Conservation (phyloP, 2,113 vertebrate species). For the Riparia riparia region DNA sequence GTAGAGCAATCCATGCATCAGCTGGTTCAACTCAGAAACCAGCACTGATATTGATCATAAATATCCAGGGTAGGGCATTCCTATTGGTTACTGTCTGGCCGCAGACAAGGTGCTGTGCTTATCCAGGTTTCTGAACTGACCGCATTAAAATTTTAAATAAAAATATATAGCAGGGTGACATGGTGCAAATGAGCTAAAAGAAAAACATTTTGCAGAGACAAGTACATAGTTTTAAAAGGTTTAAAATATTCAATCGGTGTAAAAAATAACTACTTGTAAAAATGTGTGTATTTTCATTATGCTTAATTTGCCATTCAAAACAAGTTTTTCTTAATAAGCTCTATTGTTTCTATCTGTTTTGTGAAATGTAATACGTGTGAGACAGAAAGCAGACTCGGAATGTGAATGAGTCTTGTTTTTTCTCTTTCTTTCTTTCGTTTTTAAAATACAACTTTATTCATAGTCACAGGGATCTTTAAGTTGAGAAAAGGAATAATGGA, state of each 20-base stretch:
- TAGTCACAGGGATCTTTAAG: neutral
- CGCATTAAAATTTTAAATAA: neutral
- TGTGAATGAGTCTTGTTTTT: constrained; percentile 79
- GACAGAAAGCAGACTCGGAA: constrained; percentile 81
- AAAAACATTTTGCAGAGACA: constrained; percentile 67
- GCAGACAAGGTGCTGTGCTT: neutral
- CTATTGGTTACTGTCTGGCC: neutral
- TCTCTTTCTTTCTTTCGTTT: constrained; percentile 5
- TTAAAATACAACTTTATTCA: constrained; percentile 33
- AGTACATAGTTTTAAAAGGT: constrained; percentile 65
- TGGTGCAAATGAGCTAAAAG: constrained; percentile 49
- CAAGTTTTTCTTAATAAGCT: constrained; percentile 84
- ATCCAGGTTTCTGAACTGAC: neutral
- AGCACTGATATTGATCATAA: neutral
- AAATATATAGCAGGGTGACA: neutral
- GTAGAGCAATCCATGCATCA: neutral
- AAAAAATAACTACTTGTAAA: constrained; percentile 71
- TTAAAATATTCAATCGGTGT: constrained; percentile 76
- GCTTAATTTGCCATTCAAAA: constrained; percentile 80
- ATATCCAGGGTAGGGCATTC: neutral
- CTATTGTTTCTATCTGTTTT: constrained; percentile 83
- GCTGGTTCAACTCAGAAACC: neutral
- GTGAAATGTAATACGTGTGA: constrained; percentile 82
- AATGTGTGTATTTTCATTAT: constrained; percentile 77
- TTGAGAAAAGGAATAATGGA: constrained; percentile 34